A percentile compares a stretch with the other conserved stretches of the same genome.
phyloP scores from a whole-genome alignment of 2,888 invertebrate species.

The Laothoe populi region DNA sequence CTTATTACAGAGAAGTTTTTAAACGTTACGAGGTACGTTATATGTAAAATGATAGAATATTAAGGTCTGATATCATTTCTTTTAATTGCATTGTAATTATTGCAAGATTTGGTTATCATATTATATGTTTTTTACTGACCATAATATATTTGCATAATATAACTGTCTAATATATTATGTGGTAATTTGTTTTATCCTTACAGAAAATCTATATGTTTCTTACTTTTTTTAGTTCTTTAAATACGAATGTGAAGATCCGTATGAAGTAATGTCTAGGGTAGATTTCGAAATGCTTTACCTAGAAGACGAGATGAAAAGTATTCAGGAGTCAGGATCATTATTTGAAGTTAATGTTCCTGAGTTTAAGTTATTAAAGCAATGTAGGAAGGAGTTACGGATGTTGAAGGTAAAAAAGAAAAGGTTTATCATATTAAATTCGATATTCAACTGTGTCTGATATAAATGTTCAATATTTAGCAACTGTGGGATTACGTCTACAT shows the following conservation, averaged over 20 bases:
- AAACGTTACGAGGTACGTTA: conserved; percentile 85
- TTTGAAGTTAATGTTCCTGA: conserved; percentile 98
- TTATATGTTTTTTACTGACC: no score
- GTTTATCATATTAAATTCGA: not conserved
- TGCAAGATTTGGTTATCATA: no score
- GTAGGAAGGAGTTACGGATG: conserved; percentile 95
- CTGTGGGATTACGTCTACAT: conserved; percentile 98
- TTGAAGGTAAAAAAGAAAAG: conserved; percentile 86
- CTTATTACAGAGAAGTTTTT: conserved; percentile 95
- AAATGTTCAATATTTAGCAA: conserved; percentile 89
- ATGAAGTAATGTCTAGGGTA: conserved; percentile 90
- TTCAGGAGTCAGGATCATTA: conserved; percentile 95
- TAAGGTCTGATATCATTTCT: conserved; percentile 20
- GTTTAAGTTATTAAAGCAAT: conserved; percentile 96
- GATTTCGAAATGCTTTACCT: conserved; percentile 91
- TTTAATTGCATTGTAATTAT: not conserved
- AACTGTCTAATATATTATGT: no score
- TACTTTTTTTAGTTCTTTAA: conserved; percentile 85
- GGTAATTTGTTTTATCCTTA: not conserved
- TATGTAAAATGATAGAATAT: not conserved
- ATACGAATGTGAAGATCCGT: conserved; percentile 90
- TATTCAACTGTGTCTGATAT: not conserved
- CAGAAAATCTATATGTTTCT: not conserved
- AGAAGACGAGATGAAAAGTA: conserved; percentile 93
- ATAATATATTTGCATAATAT: no score